Conservation (phyloP, 2,888 invertebrate genomes). For the Hirtodrosophila cameraria region DNA sequence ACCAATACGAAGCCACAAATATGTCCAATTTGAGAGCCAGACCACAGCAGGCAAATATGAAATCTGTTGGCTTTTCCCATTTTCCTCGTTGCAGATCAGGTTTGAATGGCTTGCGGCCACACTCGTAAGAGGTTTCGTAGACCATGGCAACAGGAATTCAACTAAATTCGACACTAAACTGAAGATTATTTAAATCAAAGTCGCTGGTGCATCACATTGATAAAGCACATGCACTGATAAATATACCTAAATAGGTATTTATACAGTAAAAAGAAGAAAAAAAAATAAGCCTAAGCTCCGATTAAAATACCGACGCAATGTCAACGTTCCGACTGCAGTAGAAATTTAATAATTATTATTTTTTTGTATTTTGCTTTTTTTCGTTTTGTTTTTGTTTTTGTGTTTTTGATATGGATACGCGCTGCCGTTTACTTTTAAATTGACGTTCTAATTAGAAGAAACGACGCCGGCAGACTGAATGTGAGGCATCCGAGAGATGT, state of each 20-base stretch:
- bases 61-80: constrained; percentile 91
- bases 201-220: constrained; percentile 8
- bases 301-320: constrained; percentile 17
- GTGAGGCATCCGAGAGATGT: constrained; percentile 32
- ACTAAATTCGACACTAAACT: background rate
- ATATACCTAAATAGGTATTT: constrained; percentile 3
- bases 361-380: constrained; percentile 2
- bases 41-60: constrained; percentile 90
- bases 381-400: constrained; percentile 5
- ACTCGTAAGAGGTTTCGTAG: constrained; percentile 81
- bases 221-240: background rate
- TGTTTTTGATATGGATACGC: constrained; percentile 27
- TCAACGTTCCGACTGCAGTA: constrained; percentile 15
- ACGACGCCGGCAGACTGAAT: constrained; percentile 71
- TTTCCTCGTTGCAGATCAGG: constrained; percentile 86
- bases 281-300: background rate
- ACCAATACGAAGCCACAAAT: constrained; percentile 87
- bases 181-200: constrained; percentile 6
- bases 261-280: constrained; percentile 1
- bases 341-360: constrained; percentile 41
- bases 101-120: constrained; percentile 78
- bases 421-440: constrained; percentile 50
- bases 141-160: constrained; percentile 55
- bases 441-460: constrained; percentile 73
- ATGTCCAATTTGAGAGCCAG: constrained; percentile 93